phyloP scores from a whole-genome alignment of 2,113 vertebrate species.

The Lasiurus borealis region DNA sequence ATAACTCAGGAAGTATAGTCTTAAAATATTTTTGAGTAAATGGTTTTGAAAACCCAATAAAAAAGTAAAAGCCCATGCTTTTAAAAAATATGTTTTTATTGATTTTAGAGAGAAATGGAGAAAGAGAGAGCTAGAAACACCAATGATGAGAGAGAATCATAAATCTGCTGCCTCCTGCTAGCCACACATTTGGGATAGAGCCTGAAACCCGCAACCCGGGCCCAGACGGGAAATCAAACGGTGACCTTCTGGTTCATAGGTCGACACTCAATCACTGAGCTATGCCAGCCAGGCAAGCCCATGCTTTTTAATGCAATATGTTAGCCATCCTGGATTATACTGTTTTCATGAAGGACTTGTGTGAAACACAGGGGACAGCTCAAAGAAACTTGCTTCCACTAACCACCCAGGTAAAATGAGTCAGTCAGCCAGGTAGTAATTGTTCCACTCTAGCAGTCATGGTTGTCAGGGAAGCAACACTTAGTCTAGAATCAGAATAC shows the following conservation, averaged over 20 bases:
- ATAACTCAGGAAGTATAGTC: not conserved
- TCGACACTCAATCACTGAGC: no score
- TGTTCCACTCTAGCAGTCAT: rapidly evolving
- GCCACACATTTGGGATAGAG: no score
- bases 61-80: not conserved
- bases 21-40: not conserved
- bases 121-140: no score
- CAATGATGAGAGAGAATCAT: no score
- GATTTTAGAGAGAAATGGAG: no score
- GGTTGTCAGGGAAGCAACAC: not conserved
- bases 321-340: no score
- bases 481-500: not conserved
- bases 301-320: not conserved
- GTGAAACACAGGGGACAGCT: rapidly evolving
- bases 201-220: no score
- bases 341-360: not conserved
- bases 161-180: no score
- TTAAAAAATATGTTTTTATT: no score
- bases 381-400: rapidly evolving
- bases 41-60: not conserved
- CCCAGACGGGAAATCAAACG: no score
- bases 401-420: not conserved
- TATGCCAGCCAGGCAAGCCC: no score
- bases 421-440: not conserved
- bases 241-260: no score